Evolutionary conservation across 1,140 invertebrate species (phyloP), one percentile per base, ranked within the genome.

Genomic region (Sitobion miscanthi): DNA sequence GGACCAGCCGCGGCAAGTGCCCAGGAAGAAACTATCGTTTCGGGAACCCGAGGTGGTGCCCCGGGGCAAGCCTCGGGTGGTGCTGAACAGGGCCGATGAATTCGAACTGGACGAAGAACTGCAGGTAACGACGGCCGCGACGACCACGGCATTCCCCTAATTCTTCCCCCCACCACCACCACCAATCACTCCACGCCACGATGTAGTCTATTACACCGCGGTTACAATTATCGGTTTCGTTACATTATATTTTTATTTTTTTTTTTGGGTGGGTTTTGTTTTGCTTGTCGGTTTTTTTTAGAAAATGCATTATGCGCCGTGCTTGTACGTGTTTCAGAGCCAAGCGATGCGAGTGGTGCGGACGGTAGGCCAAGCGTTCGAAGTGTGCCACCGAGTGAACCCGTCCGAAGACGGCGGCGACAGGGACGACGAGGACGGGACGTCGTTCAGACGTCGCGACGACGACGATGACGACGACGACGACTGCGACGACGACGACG

Each of bases 361-460:
- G 94, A 99, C 99, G 1, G 98, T 99, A 94, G 99, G 99, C 57
- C 99, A 99, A 96, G 99, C 99, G 38, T 99, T 99, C 96, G 99
- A 99, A 96, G 98, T 99, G 95, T 99, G 99, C 96, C 99, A 99
- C 96, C 99, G 99, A 94, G 95, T 96, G 87, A 96, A 95, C 94
- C 94, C 96, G 88, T 95, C 96, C 94, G 96, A 96, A 94, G 95
- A 96, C 94, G 96, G 96, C 94, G 96, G 97, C 91, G 96, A 96
- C 42, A 77, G 57, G 42, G 45, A 91, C 69, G 69, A 91, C 45
- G 91, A 92, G n/a, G 69, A 92, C 45, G 47, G 11, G 35, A 30
- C 47, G 62, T 91, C 47, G 62, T 91, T 45, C 11, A 91, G 42
- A 82, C 57, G 14, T 35, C 52, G 52, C 52, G 35, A 52, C 9